A percentile compares a stretch with the other conserved stretches of the same genome.
Evolutionary conservation across 2,888 invertebrate species (phyloP).

Genomic region (Cyclophora albipunctata): DNA sequence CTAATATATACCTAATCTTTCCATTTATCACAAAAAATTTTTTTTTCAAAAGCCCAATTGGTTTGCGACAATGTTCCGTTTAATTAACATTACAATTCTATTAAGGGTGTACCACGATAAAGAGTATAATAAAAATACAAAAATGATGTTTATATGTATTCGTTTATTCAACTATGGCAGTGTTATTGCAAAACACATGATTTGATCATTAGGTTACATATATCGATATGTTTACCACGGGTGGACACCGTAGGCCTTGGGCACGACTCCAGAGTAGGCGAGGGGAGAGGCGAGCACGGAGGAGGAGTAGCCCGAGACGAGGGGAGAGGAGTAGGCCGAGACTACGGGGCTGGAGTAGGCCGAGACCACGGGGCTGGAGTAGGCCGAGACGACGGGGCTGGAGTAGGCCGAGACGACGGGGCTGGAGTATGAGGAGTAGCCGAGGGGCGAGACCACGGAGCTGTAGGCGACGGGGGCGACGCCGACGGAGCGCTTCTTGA

Average conservation of each 20-base stretch:
- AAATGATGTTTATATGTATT: no score
- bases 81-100: no score
- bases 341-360: slow-evolving; percentile 34
- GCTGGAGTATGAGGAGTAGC: slow-evolving; percentile 4
- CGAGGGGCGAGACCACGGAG: slow-evolving; percentile 26
- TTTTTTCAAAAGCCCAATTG: no score
- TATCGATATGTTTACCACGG: slow-evolving; percentile 20
- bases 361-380: slow-evolving; percentile 30
- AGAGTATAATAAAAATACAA: no score
- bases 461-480: slow-evolving; percentile 34
- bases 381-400: slow-evolving; percentile 26
- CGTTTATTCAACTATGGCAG: no score
- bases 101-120: no score
- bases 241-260: slow-evolving; percentile 31
- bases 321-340: slow-evolving; percentile 17
- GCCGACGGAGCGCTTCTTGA: slow-evolving; percentile 52
- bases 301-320: slow-evolving; percentile 24
- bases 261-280: slow-evolving; percentile 24
- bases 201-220: no score
- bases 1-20: no score
- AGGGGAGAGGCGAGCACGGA: slow-evolving; percentile 8
- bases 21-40: no score
- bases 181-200: no score
- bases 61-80: no score
- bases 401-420: slow-evolving; percentile 30